Evolutionary conservation across 2,113 vertebrate species (phyloP), one percentile per base, ranked within the genome.

Genomic region (Strix uralensis): DNA sequence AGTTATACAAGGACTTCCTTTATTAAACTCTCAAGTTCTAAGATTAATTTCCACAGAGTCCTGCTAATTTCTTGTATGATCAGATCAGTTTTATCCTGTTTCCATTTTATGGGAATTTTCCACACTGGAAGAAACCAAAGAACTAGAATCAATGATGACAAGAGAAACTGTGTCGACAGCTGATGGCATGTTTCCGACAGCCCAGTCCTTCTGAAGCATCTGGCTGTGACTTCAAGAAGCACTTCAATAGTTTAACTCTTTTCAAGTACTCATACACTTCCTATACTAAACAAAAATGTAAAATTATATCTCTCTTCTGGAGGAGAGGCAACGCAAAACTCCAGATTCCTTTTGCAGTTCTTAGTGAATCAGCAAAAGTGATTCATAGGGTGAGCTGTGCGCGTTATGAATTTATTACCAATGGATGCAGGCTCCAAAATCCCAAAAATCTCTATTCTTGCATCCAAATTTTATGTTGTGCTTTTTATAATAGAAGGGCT

Each of bases 51-150:
- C 40, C 49, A 54, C 17, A 30, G 34, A 58, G 26, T 20, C 38
- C 66, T 36, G 21, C 8, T 73, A 20, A 59, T 83, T 87, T 47
- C 27, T 69, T 23, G 15, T 70, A 70, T 58, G 17, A 32, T 70
- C 83, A 52, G 27, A 74, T 65, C 0, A 6, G 17, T 80, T 74
- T 74, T 61, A 52, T 14, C 58, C 52, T 71, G 10, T 27, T 81
- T 86, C n/a, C 69, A 40, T 85, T 81, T 91, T 21, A 85, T 34
- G 63, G 74, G 57, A 91, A 77, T 88, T 85, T 91, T 93, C 88
- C 36, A 71, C 29, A 19, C 6, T 32, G 63, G 57, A 65, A 59
- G 72, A 79, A 78, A 77, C 1, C 54, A 67, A 83, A 61, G 38
- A 51, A 36, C 36, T 16, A 32, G 62, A 85, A 71, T 22, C 11